phyloP scores from a whole-genome alignment of 2,797 vertebrate genomes.

The Lagorchestes hirsutus region DNA sequence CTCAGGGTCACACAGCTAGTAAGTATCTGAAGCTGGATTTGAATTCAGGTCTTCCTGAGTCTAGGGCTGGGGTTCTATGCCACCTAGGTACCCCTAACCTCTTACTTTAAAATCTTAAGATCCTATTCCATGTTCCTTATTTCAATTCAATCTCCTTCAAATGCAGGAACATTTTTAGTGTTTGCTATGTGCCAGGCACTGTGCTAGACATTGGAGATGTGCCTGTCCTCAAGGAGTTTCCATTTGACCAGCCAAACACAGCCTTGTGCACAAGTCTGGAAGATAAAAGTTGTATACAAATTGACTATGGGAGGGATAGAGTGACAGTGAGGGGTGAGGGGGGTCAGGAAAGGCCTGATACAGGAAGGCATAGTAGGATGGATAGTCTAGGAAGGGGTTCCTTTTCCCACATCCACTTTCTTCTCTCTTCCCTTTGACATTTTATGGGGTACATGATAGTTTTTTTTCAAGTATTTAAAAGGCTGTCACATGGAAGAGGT shows the following conservation, averaged over 20 bases:
- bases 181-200: not conserved
- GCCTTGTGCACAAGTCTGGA: not conserved
- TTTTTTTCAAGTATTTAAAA: not conserved
- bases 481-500: not conserved
- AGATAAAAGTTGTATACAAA: not conserved
- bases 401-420: not conserved
- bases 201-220: not conserved
- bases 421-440: not conserved
- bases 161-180: not conserved
- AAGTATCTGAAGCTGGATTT: not conserved
- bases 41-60: not conserved
- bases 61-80: not conserved
- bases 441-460: not conserved
- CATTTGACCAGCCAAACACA: not conserved
- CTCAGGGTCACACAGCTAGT: not conserved
- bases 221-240: not conserved
- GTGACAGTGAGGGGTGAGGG: not conserved
- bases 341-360: not conserved
- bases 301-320: not conserved
- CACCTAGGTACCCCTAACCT: not conserved
- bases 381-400: not conserved
- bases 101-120: not conserved
- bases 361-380: not conserved
- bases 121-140: not conserved
- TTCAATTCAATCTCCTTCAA: not conserved